Conservation (phyloP, 2,797 vertebrate genomes). For the Crenuchus spilurus region DNA sequence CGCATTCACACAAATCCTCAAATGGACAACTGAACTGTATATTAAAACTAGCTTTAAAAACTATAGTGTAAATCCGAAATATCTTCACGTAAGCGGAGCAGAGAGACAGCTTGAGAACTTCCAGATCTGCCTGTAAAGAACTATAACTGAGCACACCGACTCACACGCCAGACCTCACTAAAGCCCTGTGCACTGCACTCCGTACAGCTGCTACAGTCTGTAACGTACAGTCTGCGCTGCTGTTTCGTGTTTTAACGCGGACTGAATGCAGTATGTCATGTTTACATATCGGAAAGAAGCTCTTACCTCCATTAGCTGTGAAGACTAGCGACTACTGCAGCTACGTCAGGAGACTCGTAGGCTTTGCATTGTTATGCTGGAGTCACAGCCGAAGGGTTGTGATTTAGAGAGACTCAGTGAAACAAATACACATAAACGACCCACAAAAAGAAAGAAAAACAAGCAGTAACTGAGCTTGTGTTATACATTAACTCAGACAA, state of each 20-base stretch:
- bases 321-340: not conserved
- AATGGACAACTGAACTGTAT: not conserved
- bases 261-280: not conserved
- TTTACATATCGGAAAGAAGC: not conserved
- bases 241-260: not conserved
- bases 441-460: too few species aligned
- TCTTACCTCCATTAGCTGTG: not conserved
- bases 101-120: too few species aligned
- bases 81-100: too few species aligned
- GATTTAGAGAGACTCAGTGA: too few species aligned
- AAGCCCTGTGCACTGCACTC: not conserved
- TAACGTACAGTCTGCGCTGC: not conserved
- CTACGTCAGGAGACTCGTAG: not conserved
- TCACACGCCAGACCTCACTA: not conserved
- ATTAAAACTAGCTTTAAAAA: too few species aligned
- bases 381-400: not conserved
- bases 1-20: conserved; percentile 17
- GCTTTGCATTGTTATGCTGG: not conserved
- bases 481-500: not conserved
- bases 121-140: too few species aligned
- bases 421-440: too few species aligned
- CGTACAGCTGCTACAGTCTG: not conserved
- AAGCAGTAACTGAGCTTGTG: not conserved
- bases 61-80: too few species aligned
- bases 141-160: not conserved